These are phyloP conservation scores for pig (Sus scrofa) DNA, from an alignment of 2,113 vertebrate genomes.

Conservation along the genomic window T2T-Sscrofa CM000824.6:172732001-172732500, in stretches of 20 bases:
- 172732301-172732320: background rate
- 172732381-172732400: background rate
- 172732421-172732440: background rate
- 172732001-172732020: background rate
- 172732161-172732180: background rate
- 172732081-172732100: background rate
- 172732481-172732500: background rate
- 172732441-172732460: background rate
- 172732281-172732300: background rate
- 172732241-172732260: no score
- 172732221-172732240: background rate
- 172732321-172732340: background rate
- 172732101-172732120: background rate
- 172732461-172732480: background rate
- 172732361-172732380: background rate
- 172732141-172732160: background rate
- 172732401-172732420: background rate
- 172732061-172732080: background rate
- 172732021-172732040: background rate
- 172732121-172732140: background rate
- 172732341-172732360: background rate
- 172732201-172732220: background rate
- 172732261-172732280: background rate
- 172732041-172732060: background rate
- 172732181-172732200: background rate